A percentile compares a stretch with the other conserved stretches of the same genome.
Conservation (phyloP, 2,797 vertebrate species). For the Rhabdophis nuchalis region DNA sequence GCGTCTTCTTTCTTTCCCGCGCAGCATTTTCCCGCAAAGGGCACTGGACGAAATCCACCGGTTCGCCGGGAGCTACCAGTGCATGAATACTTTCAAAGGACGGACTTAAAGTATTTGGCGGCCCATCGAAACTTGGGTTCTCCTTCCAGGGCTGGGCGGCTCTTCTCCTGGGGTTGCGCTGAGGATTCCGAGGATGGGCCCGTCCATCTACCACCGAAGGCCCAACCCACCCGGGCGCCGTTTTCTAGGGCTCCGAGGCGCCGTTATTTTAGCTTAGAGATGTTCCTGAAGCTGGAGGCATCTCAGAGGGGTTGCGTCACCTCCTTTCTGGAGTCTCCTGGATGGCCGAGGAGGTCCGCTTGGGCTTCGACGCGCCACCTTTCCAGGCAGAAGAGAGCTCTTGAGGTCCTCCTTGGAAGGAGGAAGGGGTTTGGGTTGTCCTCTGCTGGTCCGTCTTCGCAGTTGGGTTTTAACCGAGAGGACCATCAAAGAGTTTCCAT, state of each 20-base stretch:
- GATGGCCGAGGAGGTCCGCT: background rate
- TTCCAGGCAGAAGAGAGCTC: background rate
- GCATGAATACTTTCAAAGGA: conserved; percentile 99
- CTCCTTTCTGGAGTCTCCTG: background rate
- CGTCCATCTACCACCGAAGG: conserved; percentile 53
- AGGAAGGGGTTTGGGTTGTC: conserved; percentile 21
- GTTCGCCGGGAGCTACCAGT: conserved; percentile 95
- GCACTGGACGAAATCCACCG: conserved; percentile 96
- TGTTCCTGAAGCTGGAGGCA: conserved; percentile 7
- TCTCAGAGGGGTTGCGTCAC: conserved; percentile 24
- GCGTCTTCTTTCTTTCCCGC: background rate
- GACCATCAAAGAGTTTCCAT: background rate
- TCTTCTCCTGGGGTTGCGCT: conserved; percentile 40
- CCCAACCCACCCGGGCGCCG: conserved; percentile 53
- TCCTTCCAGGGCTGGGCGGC: conserved; percentile 39
- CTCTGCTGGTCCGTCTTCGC: background rate
- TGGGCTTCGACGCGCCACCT: background rate
- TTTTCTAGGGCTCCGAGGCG: conserved; percentile 45
- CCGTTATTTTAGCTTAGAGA: conserved; percentile 39
- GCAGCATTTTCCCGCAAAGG: conserved; percentile 91
- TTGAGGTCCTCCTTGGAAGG: background rate
- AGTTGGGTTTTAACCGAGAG: background rate
- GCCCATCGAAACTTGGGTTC: conserved; percentile 39
- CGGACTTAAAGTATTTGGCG: conserved; percentile 79
- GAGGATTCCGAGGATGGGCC: conserved; percentile 55